Evolutionary conservation across 2,113 vertebrate genomes (phyloP).

Genomic region (Caranx melampygus): DNA sequence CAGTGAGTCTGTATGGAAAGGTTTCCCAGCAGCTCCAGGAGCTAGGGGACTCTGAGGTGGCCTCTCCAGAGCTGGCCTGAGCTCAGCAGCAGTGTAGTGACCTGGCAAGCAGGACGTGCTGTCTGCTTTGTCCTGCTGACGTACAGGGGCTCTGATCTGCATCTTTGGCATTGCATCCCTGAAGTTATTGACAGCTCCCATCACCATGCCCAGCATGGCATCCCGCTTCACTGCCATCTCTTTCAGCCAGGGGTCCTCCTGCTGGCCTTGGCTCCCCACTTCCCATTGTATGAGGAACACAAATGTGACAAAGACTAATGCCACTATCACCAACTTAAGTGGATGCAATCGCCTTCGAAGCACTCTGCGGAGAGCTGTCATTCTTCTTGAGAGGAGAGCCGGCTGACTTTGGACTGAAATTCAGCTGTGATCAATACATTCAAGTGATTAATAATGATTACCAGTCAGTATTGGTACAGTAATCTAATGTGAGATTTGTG

Average conservation of each 20-base stretch:
- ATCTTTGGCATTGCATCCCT: conserved; percentile 95
- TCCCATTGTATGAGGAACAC: conserved; percentile 97
- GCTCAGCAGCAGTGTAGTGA: conserved; percentile 90
- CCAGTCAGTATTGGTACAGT: not conserved
- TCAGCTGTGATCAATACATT: conserved; percentile 55
- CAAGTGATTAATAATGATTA: conserved; percentile 11
- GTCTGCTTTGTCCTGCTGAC: conserved; percentile 80
- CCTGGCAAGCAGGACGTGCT: conserved; percentile 88
- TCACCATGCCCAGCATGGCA: conserved; percentile 90
- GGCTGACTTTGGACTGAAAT: conserved; percentile 42
- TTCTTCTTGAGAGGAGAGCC: conserved; percentile 75
- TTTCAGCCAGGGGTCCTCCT: conserved; percentile 88
- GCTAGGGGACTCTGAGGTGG: conserved; percentile 90
- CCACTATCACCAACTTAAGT: conserved; percentile 88
- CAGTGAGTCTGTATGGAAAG: conserved; percentile 87
- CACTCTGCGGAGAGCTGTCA: conserved; percentile 87
- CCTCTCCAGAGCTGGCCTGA: conserved; percentile 90
- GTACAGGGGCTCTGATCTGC: conserved; percentile 94
- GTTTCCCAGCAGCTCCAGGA: conserved; percentile 93
- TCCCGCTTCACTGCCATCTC: conserved; percentile 89
- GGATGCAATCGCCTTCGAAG: conserved; percentile 86
- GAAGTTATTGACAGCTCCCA: conserved; percentile 96
- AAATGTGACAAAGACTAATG: conserved; percentile 91
- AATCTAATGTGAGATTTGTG: not conserved
- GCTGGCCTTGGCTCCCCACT: conserved; percentile 88